phyloP scores from a whole-genome alignment of 2,888 invertebrate species.

The Ormyrus nitidulus region DNA sequence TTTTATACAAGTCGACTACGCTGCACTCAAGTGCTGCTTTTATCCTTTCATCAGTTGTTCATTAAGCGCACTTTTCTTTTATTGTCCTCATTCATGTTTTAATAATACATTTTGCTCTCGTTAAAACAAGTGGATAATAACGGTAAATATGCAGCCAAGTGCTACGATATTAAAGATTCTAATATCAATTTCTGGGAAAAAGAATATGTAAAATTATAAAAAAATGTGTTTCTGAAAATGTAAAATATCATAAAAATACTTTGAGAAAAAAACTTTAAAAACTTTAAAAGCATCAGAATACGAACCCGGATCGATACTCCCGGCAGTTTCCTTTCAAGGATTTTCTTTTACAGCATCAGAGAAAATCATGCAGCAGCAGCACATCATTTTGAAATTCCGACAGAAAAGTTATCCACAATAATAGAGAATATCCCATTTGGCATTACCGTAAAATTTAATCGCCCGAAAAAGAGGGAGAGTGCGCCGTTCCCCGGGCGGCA shows the following conservation, averaged over 20 bases:
- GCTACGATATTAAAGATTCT: constrained; percentile 27
- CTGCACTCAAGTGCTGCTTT: constrained; percentile 9
- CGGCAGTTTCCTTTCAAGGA: not conserved
- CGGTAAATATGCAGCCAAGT: not conserved
- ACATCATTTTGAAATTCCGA: not conserved
- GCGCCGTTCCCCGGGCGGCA: not conserved
- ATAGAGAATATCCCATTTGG: not conserved
- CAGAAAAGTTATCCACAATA: not conserved
- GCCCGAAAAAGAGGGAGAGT: constrained; percentile 13
- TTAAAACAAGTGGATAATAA: constrained; percentile 30
- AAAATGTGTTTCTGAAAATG: too few relatives aligned
- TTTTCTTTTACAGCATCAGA: not conserved
- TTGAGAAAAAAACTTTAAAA: too few relatives aligned
- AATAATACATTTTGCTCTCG: constrained; percentile 36
- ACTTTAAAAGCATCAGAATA: too few relatives aligned
- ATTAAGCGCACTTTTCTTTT: constrained; percentile 36
- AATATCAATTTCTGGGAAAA: too few relatives aligned
- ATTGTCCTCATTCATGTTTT: constrained; percentile 38
- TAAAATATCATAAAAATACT: too few relatives aligned
- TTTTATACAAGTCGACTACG: not conserved
- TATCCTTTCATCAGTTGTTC: constrained; percentile 43
- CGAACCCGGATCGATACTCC: too few relatives aligned
- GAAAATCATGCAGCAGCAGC: not conserved
- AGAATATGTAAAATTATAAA: too few relatives aligned
- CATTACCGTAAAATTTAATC: constrained; percentile 35